phyloP scores from a whole-genome alignment of 1,140 invertebrate species.

The Homalodisca vitripennis region DNA sequence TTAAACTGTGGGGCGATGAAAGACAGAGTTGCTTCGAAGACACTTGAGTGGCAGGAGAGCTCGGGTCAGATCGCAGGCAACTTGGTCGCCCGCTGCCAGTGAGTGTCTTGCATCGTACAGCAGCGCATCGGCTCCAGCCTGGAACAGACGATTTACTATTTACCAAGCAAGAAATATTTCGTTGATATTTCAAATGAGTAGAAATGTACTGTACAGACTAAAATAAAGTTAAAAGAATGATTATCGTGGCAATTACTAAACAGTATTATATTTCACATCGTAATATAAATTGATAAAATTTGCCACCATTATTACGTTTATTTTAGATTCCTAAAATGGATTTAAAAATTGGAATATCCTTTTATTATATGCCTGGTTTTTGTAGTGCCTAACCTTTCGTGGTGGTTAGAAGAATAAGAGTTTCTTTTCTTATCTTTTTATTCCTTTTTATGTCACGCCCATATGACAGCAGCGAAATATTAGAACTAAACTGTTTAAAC shows the following conservation, averaged over 20 bases:
- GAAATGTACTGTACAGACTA: neutral
- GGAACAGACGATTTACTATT: slow-evolving; percentile 4
- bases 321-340: no score
- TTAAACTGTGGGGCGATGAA: neutral
- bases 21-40: neutral
- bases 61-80: slow-evolving; percentile 29
- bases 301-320: neutral
- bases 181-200: neutral
- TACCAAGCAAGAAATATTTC: neutral
- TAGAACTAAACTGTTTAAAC: no score
- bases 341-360: no score
- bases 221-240: neutral
- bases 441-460: no score
- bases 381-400: no score
- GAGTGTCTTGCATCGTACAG: neutral
- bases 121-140: neutral
- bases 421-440: no score
- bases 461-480: no score
- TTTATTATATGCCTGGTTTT: no score
- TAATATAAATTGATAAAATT: neutral
- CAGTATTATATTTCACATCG: neutral
- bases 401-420: no score
- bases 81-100: neutral
- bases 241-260: neutral
- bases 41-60: neutral